phyloP scores from a whole-genome alignment of 2,113 vertebrate species.

The Paradoxurus hermaphroditus region DNA sequence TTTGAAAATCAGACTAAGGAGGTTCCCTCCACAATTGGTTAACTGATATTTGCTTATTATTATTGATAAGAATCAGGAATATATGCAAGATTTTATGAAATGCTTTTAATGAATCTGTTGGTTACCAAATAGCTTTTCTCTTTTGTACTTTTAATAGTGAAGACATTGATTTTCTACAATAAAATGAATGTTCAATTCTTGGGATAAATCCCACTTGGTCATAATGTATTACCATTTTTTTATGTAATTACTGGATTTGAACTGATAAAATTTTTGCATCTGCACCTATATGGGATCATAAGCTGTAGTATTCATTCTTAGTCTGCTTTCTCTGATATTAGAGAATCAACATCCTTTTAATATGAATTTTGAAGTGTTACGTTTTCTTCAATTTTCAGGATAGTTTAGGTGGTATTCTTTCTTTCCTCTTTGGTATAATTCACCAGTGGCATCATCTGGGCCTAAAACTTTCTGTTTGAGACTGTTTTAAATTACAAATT shows the following conservation, averaged over 20 bases:
- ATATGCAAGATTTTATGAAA: not conserved
- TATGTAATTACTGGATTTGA: not conserved
- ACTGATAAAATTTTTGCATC: not conserved
- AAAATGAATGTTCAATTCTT: not conserved
- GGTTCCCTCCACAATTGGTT: not conserved
- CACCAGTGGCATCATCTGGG: not conserved
- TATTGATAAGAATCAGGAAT: not conserved
- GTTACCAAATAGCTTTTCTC: not conserved
- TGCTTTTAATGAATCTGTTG: not conserved
- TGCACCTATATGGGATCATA: not conserved
- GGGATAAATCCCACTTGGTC: not conserved
- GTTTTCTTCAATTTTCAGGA: not conserved
- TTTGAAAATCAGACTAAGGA: not conserved
- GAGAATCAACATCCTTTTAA: not conserved
- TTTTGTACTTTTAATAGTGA: not conserved
- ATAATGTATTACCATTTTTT: not conserved
- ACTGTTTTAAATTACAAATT: not conserved
- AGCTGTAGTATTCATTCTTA: not conserved
- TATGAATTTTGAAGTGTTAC: not conserved
- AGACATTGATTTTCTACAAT: not conserved
- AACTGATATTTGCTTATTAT: not conserved
- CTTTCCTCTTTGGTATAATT: not conserved
- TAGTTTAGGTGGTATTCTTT: not conserved
- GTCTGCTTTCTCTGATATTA: not conserved
- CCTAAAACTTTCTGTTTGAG: not conserved